Percentiles rank a stretch among this genome's conserved stretches.
Conservation (phyloP, 2,797 vertebrate genomes). For the Caiman crocodilus region DNA sequence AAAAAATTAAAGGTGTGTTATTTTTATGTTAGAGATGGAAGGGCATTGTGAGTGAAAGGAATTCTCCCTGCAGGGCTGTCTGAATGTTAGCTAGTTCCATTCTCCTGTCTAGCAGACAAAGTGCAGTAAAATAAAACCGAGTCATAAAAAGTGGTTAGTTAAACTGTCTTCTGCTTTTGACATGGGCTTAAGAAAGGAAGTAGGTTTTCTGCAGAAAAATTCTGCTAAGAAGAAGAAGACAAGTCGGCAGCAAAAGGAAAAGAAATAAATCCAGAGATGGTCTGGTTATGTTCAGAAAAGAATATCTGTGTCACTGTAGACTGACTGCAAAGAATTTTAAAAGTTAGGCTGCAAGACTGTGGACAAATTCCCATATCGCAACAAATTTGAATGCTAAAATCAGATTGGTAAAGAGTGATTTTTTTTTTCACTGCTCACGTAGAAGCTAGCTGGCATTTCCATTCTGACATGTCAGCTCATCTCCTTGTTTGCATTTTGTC, state of each 20-base stretch:
- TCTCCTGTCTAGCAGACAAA: slow-evolving; percentile 61
- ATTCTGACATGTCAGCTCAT: background rate
- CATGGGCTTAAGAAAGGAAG: background rate
- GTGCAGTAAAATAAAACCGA: slow-evolving; percentile 30
- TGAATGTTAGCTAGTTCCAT: slow-evolving; percentile 38
- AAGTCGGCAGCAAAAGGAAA: background rate
- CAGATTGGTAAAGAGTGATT: background rate
- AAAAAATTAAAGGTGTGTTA: slow-evolving; percentile 30
- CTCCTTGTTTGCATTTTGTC: background rate
- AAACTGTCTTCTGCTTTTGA: slow-evolving; percentile 25
- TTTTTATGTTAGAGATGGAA: slow-evolving; percentile 40
- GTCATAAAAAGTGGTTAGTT: slow-evolving; percentile 61
- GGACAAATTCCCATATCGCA: too few species aligned
- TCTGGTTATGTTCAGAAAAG: background rate
- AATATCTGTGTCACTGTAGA: background rate
- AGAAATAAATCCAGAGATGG: background rate
- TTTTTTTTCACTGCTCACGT: background rate
- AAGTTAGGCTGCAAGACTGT: background rate
- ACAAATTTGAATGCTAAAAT: background rate
- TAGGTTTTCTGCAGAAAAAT: slow-evolving; percentile 29
- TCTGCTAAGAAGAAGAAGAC: background rate
- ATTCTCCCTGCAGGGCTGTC: slow-evolving; percentile 21
- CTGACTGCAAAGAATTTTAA: background rate
- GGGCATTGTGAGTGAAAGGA: slow-evolving; percentile 28
- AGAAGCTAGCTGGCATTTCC: background rate